phyloP scores from a whole-genome alignment of 2,113 vertebrate species.

The Mirza zaza region DNA sequence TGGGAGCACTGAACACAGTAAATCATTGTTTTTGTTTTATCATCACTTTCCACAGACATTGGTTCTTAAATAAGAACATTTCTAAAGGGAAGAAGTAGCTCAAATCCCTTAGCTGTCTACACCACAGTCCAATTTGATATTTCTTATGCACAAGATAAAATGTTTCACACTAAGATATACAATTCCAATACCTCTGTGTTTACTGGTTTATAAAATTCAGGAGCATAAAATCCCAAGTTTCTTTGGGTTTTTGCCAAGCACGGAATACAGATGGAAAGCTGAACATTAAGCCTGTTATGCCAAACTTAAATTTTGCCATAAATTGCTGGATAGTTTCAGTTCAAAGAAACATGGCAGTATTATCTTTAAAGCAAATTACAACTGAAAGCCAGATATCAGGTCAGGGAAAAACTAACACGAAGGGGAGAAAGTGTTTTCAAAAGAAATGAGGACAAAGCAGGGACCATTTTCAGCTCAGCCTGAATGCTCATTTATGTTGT shows the following conservation, averaged over 20 bases:
- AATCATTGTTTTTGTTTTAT: slow-evolving; percentile 61
- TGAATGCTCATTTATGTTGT: slow-evolving; percentile 40
- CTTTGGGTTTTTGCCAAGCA: slow-evolving; percentile 64
- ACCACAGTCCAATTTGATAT: slow-evolving; percentile 66
- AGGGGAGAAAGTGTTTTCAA: slow-evolving; percentile 47
- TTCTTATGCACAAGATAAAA: slow-evolving; percentile 75
- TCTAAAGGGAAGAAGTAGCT: slow-evolving; percentile 50
- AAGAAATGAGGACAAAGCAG: slow-evolving; percentile 35
- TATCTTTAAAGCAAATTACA: slow-evolving; percentile 72
- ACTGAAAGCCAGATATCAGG: slow-evolving; percentile 45
- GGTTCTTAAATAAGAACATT: slow-evolving; percentile 69
- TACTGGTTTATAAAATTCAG: slow-evolving; percentile 75
- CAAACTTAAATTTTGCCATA: slow-evolving; percentile 78
- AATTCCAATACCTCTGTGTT: slow-evolving; percentile 75
- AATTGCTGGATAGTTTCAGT: slow-evolving; percentile 67
- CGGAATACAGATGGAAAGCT: slow-evolving; percentile 71
- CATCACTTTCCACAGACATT: slow-evolving; percentile 57
- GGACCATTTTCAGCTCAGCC: background rate
- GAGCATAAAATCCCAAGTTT: slow-evolving; percentile 73
- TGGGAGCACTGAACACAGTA: background rate
- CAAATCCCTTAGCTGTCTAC: slow-evolving; percentile 52
- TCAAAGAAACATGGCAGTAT: slow-evolving; percentile 68
- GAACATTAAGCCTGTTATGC: slow-evolving; percentile 68
- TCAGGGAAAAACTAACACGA: background rate
- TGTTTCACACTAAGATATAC: slow-evolving; percentile 72